phyloP scores from a whole-genome alignment of 2,113 vertebrate genomes.

The Daphoenositta chrysoptera region DNA sequence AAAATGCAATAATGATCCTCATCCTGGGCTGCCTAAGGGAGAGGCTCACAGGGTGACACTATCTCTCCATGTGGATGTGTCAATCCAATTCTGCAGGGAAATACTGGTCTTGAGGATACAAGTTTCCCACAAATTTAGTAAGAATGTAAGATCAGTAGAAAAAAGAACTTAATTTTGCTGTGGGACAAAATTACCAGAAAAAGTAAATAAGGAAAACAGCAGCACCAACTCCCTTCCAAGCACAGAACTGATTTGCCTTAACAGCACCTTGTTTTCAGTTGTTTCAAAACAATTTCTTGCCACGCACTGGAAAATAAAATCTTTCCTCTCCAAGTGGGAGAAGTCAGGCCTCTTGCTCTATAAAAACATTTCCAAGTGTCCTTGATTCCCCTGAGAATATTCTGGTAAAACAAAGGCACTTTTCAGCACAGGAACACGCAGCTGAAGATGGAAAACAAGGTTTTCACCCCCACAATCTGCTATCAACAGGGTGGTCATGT shows the following conservation, averaged over 20 bases:
- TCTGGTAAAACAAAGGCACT: conserved; percentile 34
- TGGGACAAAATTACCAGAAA: background rate
- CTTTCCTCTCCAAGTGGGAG: background rate
- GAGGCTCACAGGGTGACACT: background rate
- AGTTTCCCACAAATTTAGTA: background rate
- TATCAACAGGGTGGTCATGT: background rate
- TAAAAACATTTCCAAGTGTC: conserved; percentile 31
- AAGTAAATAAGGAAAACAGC: background rate
- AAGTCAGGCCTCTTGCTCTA: background rate
- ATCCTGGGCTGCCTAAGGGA: background rate
- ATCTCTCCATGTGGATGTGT: fast-evolving
- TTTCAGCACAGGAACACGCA: conserved; percentile 1
- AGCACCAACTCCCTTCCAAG: background rate
- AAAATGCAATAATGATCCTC: background rate
- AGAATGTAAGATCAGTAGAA: background rate
- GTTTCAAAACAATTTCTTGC: background rate
- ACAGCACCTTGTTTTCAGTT: background rate
- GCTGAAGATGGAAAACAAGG: background rate
- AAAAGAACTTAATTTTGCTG: background rate
- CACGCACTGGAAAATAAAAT: background rate
- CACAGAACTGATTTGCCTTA: background rate
- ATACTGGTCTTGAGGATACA: background rate
- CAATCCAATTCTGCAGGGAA: background rate
- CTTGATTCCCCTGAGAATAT: background rate
- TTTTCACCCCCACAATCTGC: background rate